Evolutionary conservation across 2,113 vertebrate genomes (phyloP).

Genomic region (Donacobius atricapilla): DNA sequence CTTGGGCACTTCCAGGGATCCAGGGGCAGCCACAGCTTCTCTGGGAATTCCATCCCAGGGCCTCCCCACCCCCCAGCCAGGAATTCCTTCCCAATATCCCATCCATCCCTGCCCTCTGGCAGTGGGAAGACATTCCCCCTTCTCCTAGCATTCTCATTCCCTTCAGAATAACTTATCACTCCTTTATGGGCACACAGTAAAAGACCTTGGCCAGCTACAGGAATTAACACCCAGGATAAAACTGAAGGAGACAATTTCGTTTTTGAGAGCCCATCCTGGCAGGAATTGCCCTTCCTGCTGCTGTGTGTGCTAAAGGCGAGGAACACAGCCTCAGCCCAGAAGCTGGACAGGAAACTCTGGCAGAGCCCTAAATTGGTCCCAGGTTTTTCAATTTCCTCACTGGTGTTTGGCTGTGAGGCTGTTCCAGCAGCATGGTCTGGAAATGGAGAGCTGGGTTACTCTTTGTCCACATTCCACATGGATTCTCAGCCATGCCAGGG

Average conservation of each 20-base stretch:
- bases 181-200: not conserved
- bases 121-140: not conserved
- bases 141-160: not conserved
- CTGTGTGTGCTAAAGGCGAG: not conserved
- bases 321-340: not conserved
- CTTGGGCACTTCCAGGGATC: not conserved
- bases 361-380: not conserved
- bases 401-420: not conserved
- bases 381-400: not conserved
- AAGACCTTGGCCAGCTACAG: not conserved
- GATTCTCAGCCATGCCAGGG: not conserved
- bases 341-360: not conserved
- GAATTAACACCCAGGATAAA: not conserved
- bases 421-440: not conserved
- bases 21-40: not conserved
- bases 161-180: accelerated
- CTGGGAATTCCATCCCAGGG: accelerated
- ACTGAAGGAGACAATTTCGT: not conserved
- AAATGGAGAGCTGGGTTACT: not conserved
- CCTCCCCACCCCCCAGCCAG: not conserved
- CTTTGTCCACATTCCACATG: not conserved
- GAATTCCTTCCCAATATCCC: not conserved
- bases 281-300: not conserved
- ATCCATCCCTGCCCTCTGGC: not conserved
- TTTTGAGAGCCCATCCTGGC: not conserved